Conservation (phyloP, 2,888 invertebrate genomes). For the Monochamus alternatus region DNA sequence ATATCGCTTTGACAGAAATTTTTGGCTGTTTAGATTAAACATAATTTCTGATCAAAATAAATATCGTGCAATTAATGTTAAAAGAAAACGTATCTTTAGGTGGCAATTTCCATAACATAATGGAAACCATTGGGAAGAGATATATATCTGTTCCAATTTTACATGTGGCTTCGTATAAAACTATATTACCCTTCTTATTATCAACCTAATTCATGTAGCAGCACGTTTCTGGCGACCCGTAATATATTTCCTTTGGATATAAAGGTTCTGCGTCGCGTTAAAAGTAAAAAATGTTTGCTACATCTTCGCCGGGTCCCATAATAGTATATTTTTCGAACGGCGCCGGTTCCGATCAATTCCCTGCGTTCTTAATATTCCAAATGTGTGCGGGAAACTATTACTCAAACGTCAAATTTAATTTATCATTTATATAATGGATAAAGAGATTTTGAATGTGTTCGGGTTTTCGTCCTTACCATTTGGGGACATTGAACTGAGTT, state of each 20-base stretch:
- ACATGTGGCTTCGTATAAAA: background rate
- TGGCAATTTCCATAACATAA: too few species aligned
- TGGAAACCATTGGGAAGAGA: too few species aligned
- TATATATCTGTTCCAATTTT: too few species aligned
- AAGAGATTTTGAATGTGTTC: constrained; percentile 1
- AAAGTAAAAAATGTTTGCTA: constrained; percentile 14
- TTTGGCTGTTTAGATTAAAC: too few species aligned
- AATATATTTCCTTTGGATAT: background rate
- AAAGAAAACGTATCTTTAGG: too few species aligned
- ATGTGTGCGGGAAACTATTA: constrained; percentile 30
- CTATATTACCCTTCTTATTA: background rate
- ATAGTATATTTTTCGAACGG: constrained; percentile 21
- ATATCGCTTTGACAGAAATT: too few species aligned
- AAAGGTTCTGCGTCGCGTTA: constrained; percentile 9
- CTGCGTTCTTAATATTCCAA: constrained; percentile 27
- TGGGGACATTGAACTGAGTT: background rate
- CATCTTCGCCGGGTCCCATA: constrained; percentile 1
- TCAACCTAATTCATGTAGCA: constrained; percentile 9
- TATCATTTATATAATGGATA: constrained; percentile 30
- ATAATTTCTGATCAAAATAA: too few species aligned
- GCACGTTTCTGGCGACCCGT: constrained; percentile 7
- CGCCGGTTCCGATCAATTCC: constrained; percentile 28
- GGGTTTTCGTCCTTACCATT: background rate
- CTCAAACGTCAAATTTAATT: constrained; percentile 34
- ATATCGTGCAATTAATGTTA: too few species aligned